Evolutionary conservation across 2,113 vertebrate genomes (phyloP).

Genomic region (Daphoenositta chrysoptera): DNA sequence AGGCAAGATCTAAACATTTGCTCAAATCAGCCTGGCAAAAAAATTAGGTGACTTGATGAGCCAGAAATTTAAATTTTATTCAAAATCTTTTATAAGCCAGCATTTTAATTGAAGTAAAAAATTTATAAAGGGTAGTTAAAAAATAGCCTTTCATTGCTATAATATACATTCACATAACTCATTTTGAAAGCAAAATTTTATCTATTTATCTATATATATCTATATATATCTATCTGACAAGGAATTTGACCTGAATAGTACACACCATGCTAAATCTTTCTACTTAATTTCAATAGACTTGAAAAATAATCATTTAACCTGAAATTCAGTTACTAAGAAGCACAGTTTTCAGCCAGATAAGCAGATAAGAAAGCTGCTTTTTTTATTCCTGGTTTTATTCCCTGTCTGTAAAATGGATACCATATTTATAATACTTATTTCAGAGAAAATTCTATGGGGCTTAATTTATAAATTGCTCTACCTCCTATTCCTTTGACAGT

Average conservation of each 20-base stretch:
- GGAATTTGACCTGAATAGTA: neutral
- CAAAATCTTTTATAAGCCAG: neutral
- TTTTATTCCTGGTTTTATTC: neutral
- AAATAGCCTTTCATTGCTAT: neutral
- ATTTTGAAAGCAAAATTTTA: neutral
- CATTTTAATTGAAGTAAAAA: neutral
- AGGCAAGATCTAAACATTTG: neutral
- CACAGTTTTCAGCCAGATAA: neutral
- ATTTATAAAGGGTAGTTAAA: neutral
- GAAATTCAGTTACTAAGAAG: neutral
- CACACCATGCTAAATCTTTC: neutral
- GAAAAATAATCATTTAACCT: neutral
- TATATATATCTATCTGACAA: neutral
- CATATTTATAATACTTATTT: neutral
- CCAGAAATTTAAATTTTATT: conserved; percentile 12
- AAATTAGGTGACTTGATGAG: neutral
- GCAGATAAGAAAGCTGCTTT: neutral
- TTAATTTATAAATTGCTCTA: neutral
- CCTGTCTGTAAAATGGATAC: neutral
- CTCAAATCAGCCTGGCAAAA: neutral
- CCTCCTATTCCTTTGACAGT: neutral
- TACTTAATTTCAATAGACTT: neutral
- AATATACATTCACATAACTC: neutral
- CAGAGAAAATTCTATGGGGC: neutral
- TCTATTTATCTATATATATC: neutral